Percentiles rank a stretch among this genome's conserved stretches.
phyloP scores from a whole-genome alignment of 2,113 vertebrate species.

The Saccopteryx leptura region DNA sequence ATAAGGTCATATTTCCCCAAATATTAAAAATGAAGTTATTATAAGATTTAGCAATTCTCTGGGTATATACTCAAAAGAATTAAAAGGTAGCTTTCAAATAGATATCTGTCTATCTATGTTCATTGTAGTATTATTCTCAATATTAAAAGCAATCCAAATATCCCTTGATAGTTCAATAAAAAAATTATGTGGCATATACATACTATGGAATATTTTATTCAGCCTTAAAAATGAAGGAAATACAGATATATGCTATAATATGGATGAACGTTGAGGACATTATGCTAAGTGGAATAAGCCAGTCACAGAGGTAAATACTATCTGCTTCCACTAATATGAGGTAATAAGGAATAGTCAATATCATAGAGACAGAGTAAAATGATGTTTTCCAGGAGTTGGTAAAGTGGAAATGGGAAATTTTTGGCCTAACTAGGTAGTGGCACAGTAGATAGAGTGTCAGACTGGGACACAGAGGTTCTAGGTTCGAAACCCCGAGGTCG shows the following conservation, averaged over 20 bases:
- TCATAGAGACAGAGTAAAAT: background rate
- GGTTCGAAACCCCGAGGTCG: no score
- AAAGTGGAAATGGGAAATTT: background rate
- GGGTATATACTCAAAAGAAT: background rate
- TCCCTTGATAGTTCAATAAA: background rate
- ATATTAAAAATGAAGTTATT: background rate
- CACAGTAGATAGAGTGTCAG: no score
- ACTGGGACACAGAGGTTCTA: no score
- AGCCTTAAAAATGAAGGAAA: background rate
- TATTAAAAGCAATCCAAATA: background rate
- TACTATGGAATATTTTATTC: background rate
- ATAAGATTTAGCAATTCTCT: background rate
- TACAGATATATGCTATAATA: no score
- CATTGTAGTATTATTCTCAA: background rate
- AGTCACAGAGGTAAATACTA: background rate
- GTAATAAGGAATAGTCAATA: background rate
- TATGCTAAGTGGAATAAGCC: background rate
- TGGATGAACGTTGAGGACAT: background rate
- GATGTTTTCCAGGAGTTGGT: background rate
- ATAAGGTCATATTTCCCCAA: background rate
- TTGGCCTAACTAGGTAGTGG: no score
- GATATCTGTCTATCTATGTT: background rate
- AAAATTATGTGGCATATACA: background rate
- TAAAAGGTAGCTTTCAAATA: background rate
- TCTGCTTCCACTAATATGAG: background rate